Conservation (phyloP, 2,888 invertebrate genomes). For the Deilephila porcellus region DNA sequence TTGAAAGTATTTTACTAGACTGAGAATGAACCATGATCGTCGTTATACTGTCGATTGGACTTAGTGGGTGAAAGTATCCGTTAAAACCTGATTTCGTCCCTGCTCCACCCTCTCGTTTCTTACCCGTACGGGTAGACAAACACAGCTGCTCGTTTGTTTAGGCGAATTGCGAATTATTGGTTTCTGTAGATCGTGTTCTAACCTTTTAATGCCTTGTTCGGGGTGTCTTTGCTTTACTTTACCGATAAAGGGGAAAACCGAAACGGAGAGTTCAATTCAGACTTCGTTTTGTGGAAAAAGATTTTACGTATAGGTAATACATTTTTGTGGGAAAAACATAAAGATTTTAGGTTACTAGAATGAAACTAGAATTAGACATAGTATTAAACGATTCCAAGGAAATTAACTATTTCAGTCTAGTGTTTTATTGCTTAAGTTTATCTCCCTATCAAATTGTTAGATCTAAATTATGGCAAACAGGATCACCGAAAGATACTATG, state of each 20-base stretch:
- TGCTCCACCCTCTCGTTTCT: neutral
- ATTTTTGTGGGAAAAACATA: too few species aligned
- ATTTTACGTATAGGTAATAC: neutral
- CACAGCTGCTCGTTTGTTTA: conserved; percentile 33
- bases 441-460: too few species aligned
- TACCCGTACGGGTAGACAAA: conserved; percentile 24
- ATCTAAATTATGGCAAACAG: too few species aligned
- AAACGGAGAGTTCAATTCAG: neutral
- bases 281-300: neutral
- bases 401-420: too few species aligned
- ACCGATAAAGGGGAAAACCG: neutral
- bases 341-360: too few species aligned
- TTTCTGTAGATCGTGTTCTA: conserved; percentile 26
- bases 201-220: conserved; percentile 3
- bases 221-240: neutral
- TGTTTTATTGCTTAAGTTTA: too few species aligned
- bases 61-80: neutral
- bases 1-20: too few species aligned
- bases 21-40: too few species aligned
- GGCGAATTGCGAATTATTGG: conserved; percentile 40
- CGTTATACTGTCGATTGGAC: too few species aligned
- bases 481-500: too few species aligned
- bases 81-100: neutral
- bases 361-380: too few species aligned
- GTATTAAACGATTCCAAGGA: too few species aligned